These are phyloP conservation scores for Archilochus colubris DNA, from an alignment of 2,113 vertebrate genomes.

Conservation along the genomic window DNA sequence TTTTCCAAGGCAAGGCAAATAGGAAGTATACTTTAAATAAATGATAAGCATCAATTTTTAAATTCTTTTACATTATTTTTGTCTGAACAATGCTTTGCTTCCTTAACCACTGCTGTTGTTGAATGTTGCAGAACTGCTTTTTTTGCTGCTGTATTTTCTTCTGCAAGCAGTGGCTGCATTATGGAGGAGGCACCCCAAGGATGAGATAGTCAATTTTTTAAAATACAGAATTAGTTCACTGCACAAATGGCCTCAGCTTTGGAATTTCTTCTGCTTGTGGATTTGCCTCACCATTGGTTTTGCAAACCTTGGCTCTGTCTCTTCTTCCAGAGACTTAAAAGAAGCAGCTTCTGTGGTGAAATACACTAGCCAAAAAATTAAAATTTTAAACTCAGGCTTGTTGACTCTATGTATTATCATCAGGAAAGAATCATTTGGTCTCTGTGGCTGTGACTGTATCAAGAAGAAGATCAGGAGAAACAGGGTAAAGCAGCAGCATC, in stretches of 20 bases:
- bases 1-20: not conserved
- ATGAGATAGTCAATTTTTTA: not conserved
- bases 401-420: not conserved
- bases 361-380: not conserved
- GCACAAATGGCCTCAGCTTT: not conserved
- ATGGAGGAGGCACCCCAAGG: not conserved
- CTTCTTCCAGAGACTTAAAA: not conserved
- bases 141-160: not conserved
- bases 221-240: not conserved
- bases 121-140: not conserved
- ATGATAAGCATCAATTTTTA: not conserved
- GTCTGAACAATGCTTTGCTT: not conserved
- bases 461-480: not conserved
- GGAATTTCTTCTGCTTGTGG: not conserved
- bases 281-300: not conserved
- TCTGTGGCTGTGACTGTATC: not conserved
- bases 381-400: not conserved
- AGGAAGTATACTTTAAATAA: not conserved
- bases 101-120: rapidly evolving
- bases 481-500: not conserved
- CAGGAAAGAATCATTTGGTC: not conserved
- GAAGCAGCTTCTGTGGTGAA: not conserved
- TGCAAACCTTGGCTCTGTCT: not conserved
- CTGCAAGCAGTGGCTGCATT: not conserved
- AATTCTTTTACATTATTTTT: not conserved